These are phyloP conservation scores for Keiferia lycopersicella DNA, from an alignment of 2,888 invertebrate genomes.

Conservation along the genomic window DNA sequence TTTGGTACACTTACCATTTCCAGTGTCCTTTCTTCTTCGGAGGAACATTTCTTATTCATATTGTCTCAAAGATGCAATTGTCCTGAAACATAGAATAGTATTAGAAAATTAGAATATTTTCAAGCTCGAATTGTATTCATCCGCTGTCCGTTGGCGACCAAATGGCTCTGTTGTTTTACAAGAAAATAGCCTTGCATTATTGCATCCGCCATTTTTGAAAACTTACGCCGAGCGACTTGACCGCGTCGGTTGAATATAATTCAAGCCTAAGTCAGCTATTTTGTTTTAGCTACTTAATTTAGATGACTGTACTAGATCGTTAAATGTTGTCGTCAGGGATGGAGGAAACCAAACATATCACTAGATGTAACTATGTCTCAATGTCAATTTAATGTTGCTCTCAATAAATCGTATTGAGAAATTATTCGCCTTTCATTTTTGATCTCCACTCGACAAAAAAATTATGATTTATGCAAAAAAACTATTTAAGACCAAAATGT, in stretches of 20 bases:
- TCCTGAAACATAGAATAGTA: neutral
- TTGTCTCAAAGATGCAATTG: neutral
- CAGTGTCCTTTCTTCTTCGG: neutral
- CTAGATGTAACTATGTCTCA: conserved; percentile 49
- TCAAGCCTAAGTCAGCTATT: neutral
- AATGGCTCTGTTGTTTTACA: too few species aligned
- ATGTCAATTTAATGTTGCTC: conserved; percentile 72
- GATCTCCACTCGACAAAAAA: neutral
- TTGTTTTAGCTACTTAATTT: conserved; percentile 2
- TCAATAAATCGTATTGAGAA: conserved; percentile 51
- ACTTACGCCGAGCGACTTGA: too few species aligned
- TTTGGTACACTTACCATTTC: too few species aligned
- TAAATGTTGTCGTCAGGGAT: conserved; percentile 20
- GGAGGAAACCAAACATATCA: conserved; percentile 49
- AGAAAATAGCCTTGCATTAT: too few species aligned
- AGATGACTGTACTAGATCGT: neutral
- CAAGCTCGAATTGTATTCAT: neutral
- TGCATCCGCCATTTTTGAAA: too few species aligned
- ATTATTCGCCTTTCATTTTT: conserved; percentile 5
- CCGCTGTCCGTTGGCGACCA: too few species aligned
- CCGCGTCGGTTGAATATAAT: too few species aligned
- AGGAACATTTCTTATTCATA: neutral
- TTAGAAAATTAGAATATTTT: conserved; percentile 1
- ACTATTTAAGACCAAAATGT: too few species aligned
- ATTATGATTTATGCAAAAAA: too few species aligned